Evolutionary conservation across 2,888 invertebrate genomes (phyloP).

Genomic region (Erpobdella octoculata): DNA sequence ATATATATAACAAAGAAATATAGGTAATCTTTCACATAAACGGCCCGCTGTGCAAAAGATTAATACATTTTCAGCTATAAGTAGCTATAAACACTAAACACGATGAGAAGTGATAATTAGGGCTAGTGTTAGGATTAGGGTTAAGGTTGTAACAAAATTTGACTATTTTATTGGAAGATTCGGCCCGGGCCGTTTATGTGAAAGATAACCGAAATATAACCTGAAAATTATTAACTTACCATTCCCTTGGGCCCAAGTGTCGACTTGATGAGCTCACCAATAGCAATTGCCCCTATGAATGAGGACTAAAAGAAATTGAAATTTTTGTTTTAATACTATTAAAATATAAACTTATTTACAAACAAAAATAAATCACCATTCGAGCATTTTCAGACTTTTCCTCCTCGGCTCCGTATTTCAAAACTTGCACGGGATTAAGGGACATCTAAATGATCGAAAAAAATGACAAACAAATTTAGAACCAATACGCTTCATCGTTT

Average conservation of each 20-base stretch:
- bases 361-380: constrained; percentile 53
- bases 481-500: no score
- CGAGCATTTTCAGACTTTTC: constrained; percentile 95
- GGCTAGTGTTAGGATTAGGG: no score
- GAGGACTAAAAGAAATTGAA: constrained; percentile 60
- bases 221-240: constrained; percentile 55
- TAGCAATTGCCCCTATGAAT: constrained; percentile 95
- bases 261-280: constrained; percentile 94
- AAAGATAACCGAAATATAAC: neutral
- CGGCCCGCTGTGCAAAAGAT: no score
- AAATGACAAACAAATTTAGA: no score
- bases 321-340: neutral
- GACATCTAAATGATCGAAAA: constrained; percentile 43
- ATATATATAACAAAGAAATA: neutral
- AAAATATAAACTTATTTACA: constrained; percentile 4
- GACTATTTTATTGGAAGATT: no score
- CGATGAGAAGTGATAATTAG: no score
- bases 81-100: no score
- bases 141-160: no score
- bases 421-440: constrained; percentile 82
- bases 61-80: neutral
- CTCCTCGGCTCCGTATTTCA: constrained; percentile 92
- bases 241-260: constrained; percentile 98
- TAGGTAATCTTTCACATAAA: no score
- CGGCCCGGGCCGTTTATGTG: no score